These are phyloP conservation scores for Selenia dentaria DNA, from an alignment of 2,888 invertebrate species.

Conservation along the genomic window DNA sequence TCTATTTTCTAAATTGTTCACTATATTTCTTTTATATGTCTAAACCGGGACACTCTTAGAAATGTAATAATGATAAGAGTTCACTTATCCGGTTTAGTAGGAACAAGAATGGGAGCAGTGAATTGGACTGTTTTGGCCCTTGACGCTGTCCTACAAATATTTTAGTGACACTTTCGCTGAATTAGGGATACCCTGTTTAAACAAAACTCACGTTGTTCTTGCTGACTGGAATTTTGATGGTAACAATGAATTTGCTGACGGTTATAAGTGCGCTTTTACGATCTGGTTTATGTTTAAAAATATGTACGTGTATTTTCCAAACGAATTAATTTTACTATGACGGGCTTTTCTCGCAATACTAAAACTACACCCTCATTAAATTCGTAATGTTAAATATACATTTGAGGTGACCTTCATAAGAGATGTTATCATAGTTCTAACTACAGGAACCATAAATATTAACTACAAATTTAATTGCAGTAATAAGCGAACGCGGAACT, in stretches of 20 bases:
- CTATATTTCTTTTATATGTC: conserved; percentile 26
- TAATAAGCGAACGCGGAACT: conserved; percentile 19
- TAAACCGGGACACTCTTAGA: conserved; percentile 18
- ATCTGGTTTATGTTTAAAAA: conserved; percentile 3
- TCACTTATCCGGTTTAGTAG: conserved; percentile 30
- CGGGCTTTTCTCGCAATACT: no score
- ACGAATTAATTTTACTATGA: no score
- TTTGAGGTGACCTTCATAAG: no score
- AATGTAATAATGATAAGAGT: conserved; percentile 33
- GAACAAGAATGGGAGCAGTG: conserved; percentile 40
- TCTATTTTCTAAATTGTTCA: conserved; percentile 19
- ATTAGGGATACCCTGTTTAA: conserved; percentile 23
- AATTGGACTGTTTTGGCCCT: conserved; percentile 45
- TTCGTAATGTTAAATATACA: no score
- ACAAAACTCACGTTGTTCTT: conserved; percentile 15
- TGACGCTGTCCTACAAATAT: conserved; percentile 56
- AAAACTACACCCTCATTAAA: no score
- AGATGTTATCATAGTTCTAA: no score
- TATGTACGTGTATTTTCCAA: no score
- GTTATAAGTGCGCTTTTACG: not conserved
- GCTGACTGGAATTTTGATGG: conserved; percentile 7
- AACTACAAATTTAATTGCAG: conserved; percentile 16
- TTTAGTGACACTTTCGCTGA: conserved; percentile 44
- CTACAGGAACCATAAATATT: conserved; percentile 7
- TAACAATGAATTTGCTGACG: conserved; percentile 9